Base-by-base conservation (phyloP, 2,888 invertebrate species). In the Scelioninae gen. 2 region DNA sequence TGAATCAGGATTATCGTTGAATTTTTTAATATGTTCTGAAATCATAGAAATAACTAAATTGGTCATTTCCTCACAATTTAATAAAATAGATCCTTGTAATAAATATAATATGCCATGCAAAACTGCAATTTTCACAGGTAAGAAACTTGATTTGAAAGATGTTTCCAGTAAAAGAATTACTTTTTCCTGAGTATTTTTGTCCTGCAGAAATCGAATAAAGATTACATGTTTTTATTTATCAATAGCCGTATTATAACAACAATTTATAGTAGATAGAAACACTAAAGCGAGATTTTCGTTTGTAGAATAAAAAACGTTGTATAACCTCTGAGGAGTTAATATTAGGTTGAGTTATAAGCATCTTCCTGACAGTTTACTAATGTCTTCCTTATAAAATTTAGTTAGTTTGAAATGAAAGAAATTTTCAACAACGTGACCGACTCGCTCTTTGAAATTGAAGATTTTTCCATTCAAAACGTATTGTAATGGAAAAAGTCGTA, bases 31-130 rank as follows among this genome's bases (percentile, higher is more conserved):
- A 64, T 89, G 89, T 71, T 90, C 89, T 10, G 88, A 86, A 13
- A 87, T 87, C 33, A 89, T 80, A 2, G 89, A 87, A 71, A 88
- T 84, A 75, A 89, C 85, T 2, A 88, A 78, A 69, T 88, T 88
- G 83, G 88, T 87, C 19, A 89, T 88, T 64, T 89, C 89, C 35
- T 87, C 86, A 52, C 87, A 88, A 71, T 87, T 87, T 1, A 86
- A 85, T 5, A 88, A 78, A 57, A 87, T 84, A 53, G 88, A 88
- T 57, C 89, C 88, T 86, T 93, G 92, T 48, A 93, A 84, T 28
- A 93, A 84, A 82, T 92, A 92, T 19, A 93, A 84, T 3, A 90
- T 82, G 2, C 92, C 92, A 79, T 92, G 90, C n/a, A 93, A 84
- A 16, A 90, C 89, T 1, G 91, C 88, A 19, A 91, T 88, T 77